A percentile compares a stretch with the other conserved stretches of the same genome.
Evolutionary conservation across 2,113 vertebrate genomes (phyloP).

Genomic region (Scomber japonicus): DNA sequence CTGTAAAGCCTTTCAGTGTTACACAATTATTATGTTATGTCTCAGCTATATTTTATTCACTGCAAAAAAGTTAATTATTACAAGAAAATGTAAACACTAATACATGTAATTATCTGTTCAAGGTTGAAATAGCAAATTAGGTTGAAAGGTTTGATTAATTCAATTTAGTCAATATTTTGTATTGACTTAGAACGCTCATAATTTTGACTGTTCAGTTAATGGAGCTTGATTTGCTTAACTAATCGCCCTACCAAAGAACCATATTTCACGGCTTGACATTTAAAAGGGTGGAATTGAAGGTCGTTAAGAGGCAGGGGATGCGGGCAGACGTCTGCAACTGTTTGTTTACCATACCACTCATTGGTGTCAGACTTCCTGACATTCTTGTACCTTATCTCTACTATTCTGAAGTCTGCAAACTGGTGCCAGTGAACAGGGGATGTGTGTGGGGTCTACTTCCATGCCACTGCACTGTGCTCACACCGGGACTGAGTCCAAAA

Average conservation of each 20-base stretch:
- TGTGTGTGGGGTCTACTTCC: conserved; percentile 68
- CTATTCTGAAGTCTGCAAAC: conserved; percentile 76
- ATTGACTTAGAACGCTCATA: neutral
- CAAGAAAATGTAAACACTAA: too few species aligned
- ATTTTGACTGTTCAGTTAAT: conserved; percentile 29
- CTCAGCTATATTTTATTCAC: neutral
- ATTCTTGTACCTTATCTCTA: conserved; percentile 84
- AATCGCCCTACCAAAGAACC: conserved; percentile 30
- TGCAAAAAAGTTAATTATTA: neutral
- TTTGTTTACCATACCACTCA: conserved; percentile 83
- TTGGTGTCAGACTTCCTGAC: conserved; percentile 86
- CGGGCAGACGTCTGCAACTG: conserved; percentile 82
- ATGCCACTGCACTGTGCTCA: conserved; percentile 53
- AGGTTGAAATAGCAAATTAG: neutral
- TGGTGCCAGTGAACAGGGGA: conserved; percentile 72
- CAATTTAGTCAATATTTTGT: neutral
- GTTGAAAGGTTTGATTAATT: neutral
- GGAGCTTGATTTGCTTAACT: conserved; percentile 59
- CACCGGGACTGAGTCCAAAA: conserved; percentile 75
- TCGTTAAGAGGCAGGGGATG: conserved; percentile 79
- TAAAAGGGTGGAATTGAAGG: conserved; percentile 79
- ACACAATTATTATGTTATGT: too few species aligned
- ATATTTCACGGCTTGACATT: conserved; percentile 79
- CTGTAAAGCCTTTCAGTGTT: conserved; percentile 1
- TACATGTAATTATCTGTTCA: too few species aligned